Evolutionary conservation across 2,888 invertebrate species (phyloP).

Genomic region (Tiliacea aurago): DNA sequence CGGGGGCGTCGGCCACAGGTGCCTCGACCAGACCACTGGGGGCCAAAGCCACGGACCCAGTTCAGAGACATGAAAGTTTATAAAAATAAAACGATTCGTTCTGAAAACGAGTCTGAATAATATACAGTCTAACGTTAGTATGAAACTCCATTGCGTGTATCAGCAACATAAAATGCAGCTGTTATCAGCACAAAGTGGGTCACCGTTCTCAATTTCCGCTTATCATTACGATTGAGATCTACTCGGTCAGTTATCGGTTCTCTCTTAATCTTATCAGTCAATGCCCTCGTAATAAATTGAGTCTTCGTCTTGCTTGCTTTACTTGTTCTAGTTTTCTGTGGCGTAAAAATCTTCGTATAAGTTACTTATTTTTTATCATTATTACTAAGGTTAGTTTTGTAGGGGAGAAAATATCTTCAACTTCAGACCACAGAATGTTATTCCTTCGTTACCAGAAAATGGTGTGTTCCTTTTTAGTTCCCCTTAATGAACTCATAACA

Average conservation of each 20-base stretch:
- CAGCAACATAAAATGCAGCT: conserved; percentile 54
- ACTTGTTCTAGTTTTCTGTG: background rate
- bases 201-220: conserved; percentile 58
- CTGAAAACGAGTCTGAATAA: background rate
- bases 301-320: conserved; percentile 33
- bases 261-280: conserved; percentile 62
- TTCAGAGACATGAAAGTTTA: background rate
- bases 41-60: too few species aligned
- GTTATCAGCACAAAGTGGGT: conserved; percentile 62
- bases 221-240: conserved; percentile 65
- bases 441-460: background rate
- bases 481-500: conserved; percentile 31
- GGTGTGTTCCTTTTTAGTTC: conserved; percentile 8
- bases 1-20: too few species aligned
- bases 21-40: too few species aligned
- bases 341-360: background rate
- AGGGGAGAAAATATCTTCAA: background rate
- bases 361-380: background rate
- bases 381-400: background rate
- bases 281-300: conserved; percentile 55
- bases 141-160: conserved; percentile 46
- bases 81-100: too few species aligned
- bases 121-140: background rate
- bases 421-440: background rate
- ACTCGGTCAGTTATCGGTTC: conserved; percentile 51